Evolutionary conservation across 2,113 vertebrate genomes (phyloP), one percentile per base, ranked within the genome.

Genomic region (Pyrgilauda ruficollis): DNA sequence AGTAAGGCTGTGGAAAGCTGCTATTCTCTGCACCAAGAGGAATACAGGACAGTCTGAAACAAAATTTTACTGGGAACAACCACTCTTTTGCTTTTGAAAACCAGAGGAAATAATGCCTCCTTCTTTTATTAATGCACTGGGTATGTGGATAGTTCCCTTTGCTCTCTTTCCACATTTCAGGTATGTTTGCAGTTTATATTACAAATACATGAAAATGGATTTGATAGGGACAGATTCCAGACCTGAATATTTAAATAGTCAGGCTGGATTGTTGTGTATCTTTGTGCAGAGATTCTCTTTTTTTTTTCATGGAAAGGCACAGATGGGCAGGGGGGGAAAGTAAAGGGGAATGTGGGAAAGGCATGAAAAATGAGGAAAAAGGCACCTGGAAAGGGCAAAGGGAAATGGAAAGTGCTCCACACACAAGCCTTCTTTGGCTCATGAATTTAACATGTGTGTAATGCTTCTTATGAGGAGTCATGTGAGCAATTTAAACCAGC

Each of bases 401-500:
- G 91, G 68, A 95, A 93, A 89, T 59, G 68, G 50, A 87, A 78
- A 86, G 27, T 0, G 0, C 39, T 89, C 47, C 73, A 89, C 35
- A 59, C 50, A 86, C 89, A 90, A 86, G 55, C 68, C 27, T 74
- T 49, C 88, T 88, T 93, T 95, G 92, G 92, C 90, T 96, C 91
- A 92, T 90, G 83, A 96, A 94, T 97, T 96, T 95, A 93, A 93
- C 79, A 88, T 93, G 64, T 92, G 95, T 90, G 86, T 81, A 92
- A 89, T 84, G 35, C 90, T 95, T 93, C 95, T 92, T 92, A 89
- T 14, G 2, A 95, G 86, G 93, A 96, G 83, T 88, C 94, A 95
- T 50, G 83, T 94, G 96, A 97, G 86, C 86, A 96, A 95, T 97
- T 96, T 96, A 92, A 97, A 96, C 90, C 86, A 84, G 93, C 95